Base-by-base conservation (phyloP, 2,888 invertebrate species). In the Acanthococcus lagerstroemiae region DNA sequence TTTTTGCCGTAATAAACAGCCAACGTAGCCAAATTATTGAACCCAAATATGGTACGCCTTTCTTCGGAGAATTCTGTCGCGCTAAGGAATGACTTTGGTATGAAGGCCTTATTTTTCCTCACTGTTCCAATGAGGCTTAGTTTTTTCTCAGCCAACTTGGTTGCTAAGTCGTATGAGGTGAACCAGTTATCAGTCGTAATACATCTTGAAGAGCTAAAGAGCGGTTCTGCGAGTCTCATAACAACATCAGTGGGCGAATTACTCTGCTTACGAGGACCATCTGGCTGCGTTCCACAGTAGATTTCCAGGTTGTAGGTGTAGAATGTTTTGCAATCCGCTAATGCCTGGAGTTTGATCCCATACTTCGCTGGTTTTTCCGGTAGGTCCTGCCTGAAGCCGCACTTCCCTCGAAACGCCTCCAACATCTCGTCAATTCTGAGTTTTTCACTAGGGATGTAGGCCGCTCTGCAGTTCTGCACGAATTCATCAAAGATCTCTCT, bases 401-500 rank as follows among this genome's bases (percentile, higher is more conserved):
- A 61, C 7, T 26, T 17, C 6, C 61, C 61, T 17, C 54, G 37
- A 55, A 55, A 69, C 6, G 15, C 5, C 17, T 48, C 48, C 6
- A 48, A 17, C 7, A 48, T 48, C 15, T 37, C 37, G 15, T 37
- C 37, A 37, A 15, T 37, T 37, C 6, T 37, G 15, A 37, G 7
- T 37, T 48, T 48, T n/a, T 48, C 48, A 48, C 48, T 48, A 6
- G 12, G 17, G 15, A 17, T 48, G 6, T 48, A 48, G 6, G 17
- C 6, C 12, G 5, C 15, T 48, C 17, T 17, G 17, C 48, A 48
- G 17, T 48, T 48, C 6, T 7, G 6, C 5, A 48, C 48, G 17
- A 48, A 48, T 17, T 9, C 6, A 6, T 48, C 48, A 6, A n/a
- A n/a, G 17, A 48, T 54, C 74, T 57, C 46, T 19, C 48, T 7